These are phyloP conservation scores for Dissostichus mawsoni DNA, from an alignment of 2,113 vertebrate species.

Conservation along the genomic window DNA sequence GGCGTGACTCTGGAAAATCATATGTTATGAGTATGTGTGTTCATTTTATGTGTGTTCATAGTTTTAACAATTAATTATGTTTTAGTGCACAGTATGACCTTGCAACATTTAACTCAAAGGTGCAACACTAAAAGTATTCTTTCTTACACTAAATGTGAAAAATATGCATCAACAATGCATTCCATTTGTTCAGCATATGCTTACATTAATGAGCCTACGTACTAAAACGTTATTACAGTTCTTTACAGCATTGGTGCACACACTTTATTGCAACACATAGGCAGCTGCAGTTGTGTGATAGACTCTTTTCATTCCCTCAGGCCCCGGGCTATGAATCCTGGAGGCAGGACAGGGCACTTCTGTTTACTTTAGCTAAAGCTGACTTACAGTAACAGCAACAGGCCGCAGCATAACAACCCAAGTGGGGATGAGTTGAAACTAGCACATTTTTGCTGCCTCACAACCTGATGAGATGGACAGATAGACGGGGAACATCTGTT, in stretches of 20 bases:
- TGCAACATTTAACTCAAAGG: background rate
- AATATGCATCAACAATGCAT: background rate
- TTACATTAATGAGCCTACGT: conserved; percentile 17
- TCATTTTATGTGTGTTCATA: background rate
- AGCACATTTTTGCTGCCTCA: conserved; percentile 46
- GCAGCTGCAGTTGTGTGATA: conserved; percentile 50
- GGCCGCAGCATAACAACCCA: conserved; percentile 49
- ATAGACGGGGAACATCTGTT: conserved; percentile 68
- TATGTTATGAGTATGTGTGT: background rate
- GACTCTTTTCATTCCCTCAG: conserved; percentile 21
- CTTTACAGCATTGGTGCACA: conserved; percentile 9
- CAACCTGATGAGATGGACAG: conserved; percentile 63
- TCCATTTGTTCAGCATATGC: conserved; percentile 23
- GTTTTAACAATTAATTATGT: no score
- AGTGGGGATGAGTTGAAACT: conserved; percentile 53
- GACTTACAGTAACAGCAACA: conserved; percentile 66
- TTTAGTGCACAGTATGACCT: background rate
- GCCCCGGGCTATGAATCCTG: conserved; percentile 65
- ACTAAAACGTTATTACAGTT: conserved; percentile 30
- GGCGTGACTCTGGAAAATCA: conserved; percentile 9
- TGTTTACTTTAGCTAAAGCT: conserved; percentile 73
- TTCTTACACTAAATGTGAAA: no score
- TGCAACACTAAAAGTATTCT: background rate
- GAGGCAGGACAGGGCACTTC: conserved; percentile 51
- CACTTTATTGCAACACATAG: conserved; percentile 31